Percentiles rank a stretch among this genome's conserved stretches.
These are phyloP conservation scores for Pampusana beccarii DNA, from an alignment of 2,113 vertebrate species.

Conservation along the genomic window DNA sequence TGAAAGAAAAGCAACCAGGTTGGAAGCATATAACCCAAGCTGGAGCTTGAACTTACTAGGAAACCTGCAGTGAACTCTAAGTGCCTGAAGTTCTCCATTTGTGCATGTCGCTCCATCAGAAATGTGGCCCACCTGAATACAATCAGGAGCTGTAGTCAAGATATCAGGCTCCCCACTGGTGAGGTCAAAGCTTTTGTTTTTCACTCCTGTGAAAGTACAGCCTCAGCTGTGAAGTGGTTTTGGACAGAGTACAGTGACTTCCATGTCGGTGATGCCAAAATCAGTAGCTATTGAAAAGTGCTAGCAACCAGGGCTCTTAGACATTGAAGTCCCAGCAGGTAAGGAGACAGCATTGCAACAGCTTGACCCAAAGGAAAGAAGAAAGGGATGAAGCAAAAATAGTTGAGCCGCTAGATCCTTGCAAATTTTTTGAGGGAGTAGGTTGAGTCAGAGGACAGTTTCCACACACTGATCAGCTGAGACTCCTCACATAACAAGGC, in stretches of 20 bases:
- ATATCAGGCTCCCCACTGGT: background rate
- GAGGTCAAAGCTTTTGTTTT: background rate
- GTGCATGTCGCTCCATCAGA: background rate
- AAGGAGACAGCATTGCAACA: background rate
- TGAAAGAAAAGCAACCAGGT: background rate
- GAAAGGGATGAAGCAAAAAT: background rate
- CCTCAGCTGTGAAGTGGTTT: background rate
- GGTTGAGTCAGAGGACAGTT: background rate
- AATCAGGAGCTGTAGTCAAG: background rate
- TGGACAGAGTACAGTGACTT: background rate
- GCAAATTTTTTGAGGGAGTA: background rate
- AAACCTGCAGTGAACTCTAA: background rate
- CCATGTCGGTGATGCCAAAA: background rate
- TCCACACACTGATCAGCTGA: background rate
- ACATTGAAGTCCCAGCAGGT: background rate
- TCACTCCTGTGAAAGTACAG: background rate
- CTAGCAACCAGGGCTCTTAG: background rate
- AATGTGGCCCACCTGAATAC: background rate
- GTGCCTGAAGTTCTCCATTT: background rate
- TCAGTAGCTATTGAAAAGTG: background rate
- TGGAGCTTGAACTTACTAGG: background rate
- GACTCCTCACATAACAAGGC: background rate
- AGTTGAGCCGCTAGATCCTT: background rate
- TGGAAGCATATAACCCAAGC: background rate
- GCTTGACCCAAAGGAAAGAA: background rate